Evolutionary conservation across 2,888 invertebrate genomes (phyloP).

Genomic region (Microctonus brassicae): DNA sequence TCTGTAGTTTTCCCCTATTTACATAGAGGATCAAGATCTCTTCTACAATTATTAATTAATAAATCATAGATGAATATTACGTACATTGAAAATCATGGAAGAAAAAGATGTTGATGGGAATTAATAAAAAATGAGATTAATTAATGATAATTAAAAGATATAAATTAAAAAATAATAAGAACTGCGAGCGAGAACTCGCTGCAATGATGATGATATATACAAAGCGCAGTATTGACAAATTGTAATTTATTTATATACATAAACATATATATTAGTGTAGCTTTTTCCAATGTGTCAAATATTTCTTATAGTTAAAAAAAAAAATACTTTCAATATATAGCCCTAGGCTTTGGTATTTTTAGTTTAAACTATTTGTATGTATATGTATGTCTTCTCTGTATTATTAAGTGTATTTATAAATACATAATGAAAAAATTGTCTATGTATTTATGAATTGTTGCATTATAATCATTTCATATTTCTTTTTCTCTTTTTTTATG

Average conservation of each 20-base stretch:
- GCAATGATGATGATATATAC: conserved; percentile 57
- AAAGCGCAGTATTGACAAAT: conserved; percentile 67
- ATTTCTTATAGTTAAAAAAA: conserved; percentile 35
- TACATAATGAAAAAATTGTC: conserved; percentile 61
- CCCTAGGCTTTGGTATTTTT: conserved; percentile 58
- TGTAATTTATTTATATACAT: conserved; percentile 65
- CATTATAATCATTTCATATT: background rate
- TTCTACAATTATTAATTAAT: conserved; percentile 16
- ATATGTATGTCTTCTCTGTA: conserved; percentile 65
- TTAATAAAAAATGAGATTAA: conserved; percentile 22
- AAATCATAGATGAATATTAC: conserved; percentile 25
- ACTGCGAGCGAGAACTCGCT: conserved; percentile 58
- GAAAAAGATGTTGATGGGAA: background rate
- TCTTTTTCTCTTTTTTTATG: background rate
- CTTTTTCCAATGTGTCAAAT: conserved; percentile 51
- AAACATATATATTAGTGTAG: conserved; percentile 36
- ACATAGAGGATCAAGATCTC: conserved; percentile 23
- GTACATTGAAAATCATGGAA: conserved; percentile 25
- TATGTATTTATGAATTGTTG: conserved; percentile 26
- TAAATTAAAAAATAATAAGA: conserved; percentile 9
- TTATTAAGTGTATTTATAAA: conserved; percentile 68
- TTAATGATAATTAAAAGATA: conserved; percentile 25
- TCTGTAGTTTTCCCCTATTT: conserved; percentile 16
- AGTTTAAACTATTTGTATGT: conserved; percentile 66
- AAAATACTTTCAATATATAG: conserved; percentile 54